These are phyloP conservation scores for Pseudochirops corinnae DNA, from an alignment of 2,797 vertebrate species.

Conservation along the genomic window DNA sequence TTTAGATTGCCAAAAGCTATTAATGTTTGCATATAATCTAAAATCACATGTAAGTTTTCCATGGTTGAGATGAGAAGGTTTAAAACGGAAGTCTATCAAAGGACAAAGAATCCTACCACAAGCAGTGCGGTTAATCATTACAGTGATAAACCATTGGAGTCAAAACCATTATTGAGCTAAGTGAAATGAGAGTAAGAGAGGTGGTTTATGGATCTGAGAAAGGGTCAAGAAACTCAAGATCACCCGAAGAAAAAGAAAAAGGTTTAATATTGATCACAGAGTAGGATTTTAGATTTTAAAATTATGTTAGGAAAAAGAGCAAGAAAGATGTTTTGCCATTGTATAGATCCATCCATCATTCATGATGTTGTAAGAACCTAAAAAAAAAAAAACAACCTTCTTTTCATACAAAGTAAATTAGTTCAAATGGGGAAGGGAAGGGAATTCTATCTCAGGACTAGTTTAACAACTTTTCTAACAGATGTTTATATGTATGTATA, in stretches of 20 bases:
- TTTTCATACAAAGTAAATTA: constrained; percentile 49
- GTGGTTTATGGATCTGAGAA: background rate
- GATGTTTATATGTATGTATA: no score
- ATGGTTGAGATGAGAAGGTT: background rate
- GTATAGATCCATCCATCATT: constrained; percentile 29
- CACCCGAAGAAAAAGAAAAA: background rate
- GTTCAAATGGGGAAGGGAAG: constrained; percentile 52
- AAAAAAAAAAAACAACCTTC: background rate
- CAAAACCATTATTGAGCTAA: background rate
- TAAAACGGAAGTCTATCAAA: background rate
- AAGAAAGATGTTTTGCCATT: constrained; percentile 21
- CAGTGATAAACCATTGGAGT: background rate
- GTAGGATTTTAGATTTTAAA: background rate
- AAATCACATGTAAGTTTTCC: background rate
- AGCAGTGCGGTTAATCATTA: background rate
- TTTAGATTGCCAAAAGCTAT: background rate
- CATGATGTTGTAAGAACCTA: background rate
- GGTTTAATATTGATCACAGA: background rate
- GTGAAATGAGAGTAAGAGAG: background rate
- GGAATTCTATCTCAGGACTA: constrained; percentile 47
- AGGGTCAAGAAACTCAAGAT: background rate
- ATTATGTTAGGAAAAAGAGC: background rate
- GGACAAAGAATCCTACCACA: background rate
- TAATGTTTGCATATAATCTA: background rate
- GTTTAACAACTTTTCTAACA: constrained; percentile 57